These are phyloP conservation scores for Botia almorhae DNA, from an alignment of 2,797 vertebrate species.

Conservation along the genomic window DNA sequence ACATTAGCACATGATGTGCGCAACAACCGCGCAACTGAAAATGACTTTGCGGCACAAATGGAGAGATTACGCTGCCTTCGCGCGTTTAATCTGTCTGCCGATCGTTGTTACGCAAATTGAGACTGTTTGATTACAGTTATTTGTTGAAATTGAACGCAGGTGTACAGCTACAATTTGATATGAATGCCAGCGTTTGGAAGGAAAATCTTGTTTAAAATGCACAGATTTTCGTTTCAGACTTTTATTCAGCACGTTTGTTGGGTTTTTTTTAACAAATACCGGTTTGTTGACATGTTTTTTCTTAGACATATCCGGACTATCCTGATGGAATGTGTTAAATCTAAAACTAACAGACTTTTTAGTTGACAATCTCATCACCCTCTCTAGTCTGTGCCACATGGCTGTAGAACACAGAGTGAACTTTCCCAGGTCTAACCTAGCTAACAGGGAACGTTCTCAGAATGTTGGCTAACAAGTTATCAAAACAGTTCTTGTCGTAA, in stretches of 20 bases:
- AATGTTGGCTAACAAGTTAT: too few species aligned
- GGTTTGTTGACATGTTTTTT: background rate
- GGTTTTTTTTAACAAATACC: background rate
- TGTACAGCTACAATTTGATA: background rate
- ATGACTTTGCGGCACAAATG: conserved; percentile 18
- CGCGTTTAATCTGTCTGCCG: conserved; percentile 17
- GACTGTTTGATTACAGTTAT: conserved; percentile 19
- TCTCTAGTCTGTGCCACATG: conserved; percentile 48
- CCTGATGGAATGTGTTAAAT: conserved; percentile 24
- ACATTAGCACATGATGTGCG: conserved; percentile 50
- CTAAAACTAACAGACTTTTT: conserved; percentile 52
- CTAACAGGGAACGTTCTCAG: too few species aligned
- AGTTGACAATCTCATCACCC: conserved; percentile 53
- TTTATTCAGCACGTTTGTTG: background rate
- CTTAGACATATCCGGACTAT: background rate
- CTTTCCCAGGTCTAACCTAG: too few species aligned
- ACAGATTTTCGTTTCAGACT: background rate
- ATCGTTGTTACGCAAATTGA: conserved; percentile 3
- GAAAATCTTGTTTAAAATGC: background rate
- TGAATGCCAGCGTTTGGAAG: too few species aligned
- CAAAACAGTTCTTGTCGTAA: too few species aligned
- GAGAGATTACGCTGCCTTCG: conserved; percentile 15
- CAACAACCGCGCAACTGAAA: conserved; percentile 4
- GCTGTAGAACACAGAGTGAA: background rate
- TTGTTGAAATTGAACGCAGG: conserved; percentile 21